These are phyloP conservation scores for Drosophila nannoptera DNA, from an alignment of 1,140 invertebrate genomes.

Conservation along the genomic window DNA sequence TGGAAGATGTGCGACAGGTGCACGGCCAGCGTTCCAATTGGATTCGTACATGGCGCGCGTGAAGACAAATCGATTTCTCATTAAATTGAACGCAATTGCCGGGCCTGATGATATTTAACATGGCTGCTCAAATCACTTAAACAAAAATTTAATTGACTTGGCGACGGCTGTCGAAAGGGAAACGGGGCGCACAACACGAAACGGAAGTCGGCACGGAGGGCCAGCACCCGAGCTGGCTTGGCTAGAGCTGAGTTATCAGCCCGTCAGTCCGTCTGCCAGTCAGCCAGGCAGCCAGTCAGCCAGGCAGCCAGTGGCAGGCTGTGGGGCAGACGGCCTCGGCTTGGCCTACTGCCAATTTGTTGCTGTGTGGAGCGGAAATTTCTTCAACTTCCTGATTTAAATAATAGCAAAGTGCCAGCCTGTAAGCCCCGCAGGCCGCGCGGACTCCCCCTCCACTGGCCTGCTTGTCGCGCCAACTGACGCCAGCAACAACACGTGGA, in stretches of 20 bases:
- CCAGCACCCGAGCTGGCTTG: background rate
- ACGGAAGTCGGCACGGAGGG: conserved; percentile 25
- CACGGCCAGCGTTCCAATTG: conserved; percentile 37
- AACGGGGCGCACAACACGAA: conserved; percentile 39
- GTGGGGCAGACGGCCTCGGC: conserved; percentile 1
- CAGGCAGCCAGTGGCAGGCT: conserved; percentile 2
- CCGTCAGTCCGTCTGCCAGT: conserved; percentile 14
- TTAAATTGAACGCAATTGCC: conserved; percentile 34
- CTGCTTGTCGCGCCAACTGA: conserved; percentile 71
- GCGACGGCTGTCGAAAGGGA: conserved; percentile 31
- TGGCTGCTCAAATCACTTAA: conserved; percentile 73
- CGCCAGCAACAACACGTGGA: conserved; percentile 35
- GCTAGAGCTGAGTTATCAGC: conserved; percentile 14
- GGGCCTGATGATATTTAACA: conserved; percentile 58
- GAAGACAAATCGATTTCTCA: conserved; percentile 72
- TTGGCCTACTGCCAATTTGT: conserved; percentile 59
- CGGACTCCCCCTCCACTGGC: background rate
- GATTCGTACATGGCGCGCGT: conserved; percentile 28
- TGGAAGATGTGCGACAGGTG: conserved; percentile 41
- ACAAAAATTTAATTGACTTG: conserved; percentile 76
- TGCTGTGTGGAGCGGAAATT: conserved; percentile 73
- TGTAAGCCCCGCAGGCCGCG: conserved; percentile 5
- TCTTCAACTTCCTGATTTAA: conserved; percentile 78
- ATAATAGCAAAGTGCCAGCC: conserved; percentile 72
- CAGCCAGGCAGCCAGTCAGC: conserved; percentile 27